These are phyloP conservation scores for Apodemia mormo DNA, from an alignment of 2,888 invertebrate species.

Conservation along the genomic window DNA sequence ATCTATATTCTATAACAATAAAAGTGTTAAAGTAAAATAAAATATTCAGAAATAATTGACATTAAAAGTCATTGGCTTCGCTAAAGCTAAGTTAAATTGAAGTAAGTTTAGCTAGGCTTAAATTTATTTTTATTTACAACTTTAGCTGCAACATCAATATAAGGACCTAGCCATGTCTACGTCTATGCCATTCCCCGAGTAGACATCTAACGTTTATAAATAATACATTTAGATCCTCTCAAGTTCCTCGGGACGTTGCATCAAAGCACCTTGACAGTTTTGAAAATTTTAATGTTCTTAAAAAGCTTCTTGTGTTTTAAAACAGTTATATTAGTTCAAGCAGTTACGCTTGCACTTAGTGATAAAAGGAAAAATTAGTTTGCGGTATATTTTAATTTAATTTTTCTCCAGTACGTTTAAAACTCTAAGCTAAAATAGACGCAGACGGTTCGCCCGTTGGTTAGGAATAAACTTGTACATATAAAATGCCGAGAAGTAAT, in stretches of 20 bases:
- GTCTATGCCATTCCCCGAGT: slow-evolving; percentile 31
- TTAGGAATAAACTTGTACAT: too few relatives aligned
- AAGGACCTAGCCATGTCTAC: slow-evolving; percentile 35
- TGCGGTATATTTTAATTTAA: background rate
- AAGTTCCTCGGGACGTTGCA: slow-evolving; percentile 43
- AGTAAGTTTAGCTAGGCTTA: background rate
- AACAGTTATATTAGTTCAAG: slow-evolving; percentile 6
- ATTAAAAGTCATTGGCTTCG: too few relatives aligned
- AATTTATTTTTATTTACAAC: background rate
- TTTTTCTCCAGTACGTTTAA: too few relatives aligned
- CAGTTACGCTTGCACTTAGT: slow-evolving; percentile 1
- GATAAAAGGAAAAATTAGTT: background rate
- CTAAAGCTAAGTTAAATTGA: too few relatives aligned
- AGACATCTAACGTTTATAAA: slow-evolving; percentile 54
- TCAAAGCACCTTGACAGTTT: slow-evolving; percentile 42
- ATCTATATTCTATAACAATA: too few relatives aligned
- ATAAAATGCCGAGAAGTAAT: too few relatives aligned
- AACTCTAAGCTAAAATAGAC: too few relatives aligned
- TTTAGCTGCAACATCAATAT: background rate
- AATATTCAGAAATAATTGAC: too few relatives aligned
- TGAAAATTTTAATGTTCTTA: slow-evolving; percentile 41
- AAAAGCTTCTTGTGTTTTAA: slow-evolving; percentile 32
- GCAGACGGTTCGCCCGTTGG: too few relatives aligned
- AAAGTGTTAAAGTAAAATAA: too few relatives aligned
- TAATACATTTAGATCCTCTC: slow-evolving; percentile 61